Conservation (phyloP, 2,113 vertebrate genomes). For the Equus quagga region DNA sequence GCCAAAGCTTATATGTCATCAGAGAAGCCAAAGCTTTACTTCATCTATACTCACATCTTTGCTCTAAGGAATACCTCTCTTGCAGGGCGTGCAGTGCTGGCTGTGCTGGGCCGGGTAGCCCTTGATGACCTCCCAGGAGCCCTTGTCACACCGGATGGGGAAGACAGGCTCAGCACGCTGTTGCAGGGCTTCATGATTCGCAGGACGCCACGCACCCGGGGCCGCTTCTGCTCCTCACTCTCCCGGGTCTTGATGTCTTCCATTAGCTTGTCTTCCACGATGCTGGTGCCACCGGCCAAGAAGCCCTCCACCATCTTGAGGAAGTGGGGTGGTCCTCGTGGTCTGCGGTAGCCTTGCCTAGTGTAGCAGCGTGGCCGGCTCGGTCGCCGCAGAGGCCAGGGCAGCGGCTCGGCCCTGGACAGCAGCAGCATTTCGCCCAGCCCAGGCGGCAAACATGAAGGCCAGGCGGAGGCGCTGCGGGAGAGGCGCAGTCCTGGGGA, state of each 20-base stretch:
- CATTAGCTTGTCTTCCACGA: conserved; percentile 93
- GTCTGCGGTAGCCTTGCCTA: conserved; percentile 87
- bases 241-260: conserved; percentile 91
- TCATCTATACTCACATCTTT: conserved; percentile 93
- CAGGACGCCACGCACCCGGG: conserved; percentile 92
- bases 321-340: conserved; percentile 91
- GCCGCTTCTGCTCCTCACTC: conserved; percentile 91
- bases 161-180: conserved; percentile 92
- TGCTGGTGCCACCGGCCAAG: conserved; percentile 90
- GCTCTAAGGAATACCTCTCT: conserved; percentile 94
- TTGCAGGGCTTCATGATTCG: conserved; percentile 94
- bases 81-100: conserved; percentile 93
- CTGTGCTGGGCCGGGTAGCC: conserved; percentile 94
- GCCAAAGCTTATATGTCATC: conserved; percentile 94
- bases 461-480: background rate
- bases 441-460: conserved; percentile 91
- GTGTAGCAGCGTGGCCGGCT: conserved; percentile 67
- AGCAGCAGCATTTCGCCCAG: conserved; percentile 87
- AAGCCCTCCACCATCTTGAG: conserved; percentile 94
- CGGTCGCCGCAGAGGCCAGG: conserved; percentile 78
- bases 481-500: background rate
- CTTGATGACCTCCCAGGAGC: conserved; percentile 93
- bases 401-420: background rate
- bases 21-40: conserved; percentile 94
- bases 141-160: conserved; percentile 92